Conservation (phyloP, 2,888 invertebrate species). For the Dicycla oo region DNA sequence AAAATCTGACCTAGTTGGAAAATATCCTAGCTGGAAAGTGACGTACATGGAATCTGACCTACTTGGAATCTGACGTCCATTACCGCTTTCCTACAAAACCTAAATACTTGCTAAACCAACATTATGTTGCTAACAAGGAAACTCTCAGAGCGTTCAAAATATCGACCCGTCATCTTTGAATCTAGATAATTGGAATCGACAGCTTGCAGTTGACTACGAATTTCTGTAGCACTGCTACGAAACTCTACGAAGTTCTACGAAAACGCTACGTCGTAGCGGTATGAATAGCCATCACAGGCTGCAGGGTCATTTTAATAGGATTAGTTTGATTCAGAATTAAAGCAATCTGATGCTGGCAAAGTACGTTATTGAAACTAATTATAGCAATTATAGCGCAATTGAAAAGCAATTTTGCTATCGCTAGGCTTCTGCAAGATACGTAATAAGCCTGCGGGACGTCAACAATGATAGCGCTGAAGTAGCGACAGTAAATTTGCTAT, state of each 20-base stretch:
- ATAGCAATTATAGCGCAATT: too few relatives aligned
- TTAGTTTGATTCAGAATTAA: background rate
- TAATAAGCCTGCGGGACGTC: too few relatives aligned
- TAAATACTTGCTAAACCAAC: background rate
- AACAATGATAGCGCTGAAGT: too few relatives aligned
- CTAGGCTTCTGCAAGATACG: too few relatives aligned
- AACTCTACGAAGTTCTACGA: conserved; percentile 24
- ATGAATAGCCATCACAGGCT: background rate
- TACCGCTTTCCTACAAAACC: background rate
- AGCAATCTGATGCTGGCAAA: background rate
- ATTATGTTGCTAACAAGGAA: background rate
- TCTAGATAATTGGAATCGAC: conserved; percentile 21
- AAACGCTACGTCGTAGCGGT: conserved; percentile 1
- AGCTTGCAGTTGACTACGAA: conserved; percentile 18
- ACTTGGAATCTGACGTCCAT: too few relatives aligned
- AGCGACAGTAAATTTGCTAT: too few relatives aligned
- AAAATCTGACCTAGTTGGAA: too few relatives aligned
- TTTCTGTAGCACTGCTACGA: conserved; percentile 41
- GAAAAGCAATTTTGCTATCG: too few relatives aligned
- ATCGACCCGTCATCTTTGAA: conserved; percentile 17
- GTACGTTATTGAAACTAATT: too few relatives aligned
- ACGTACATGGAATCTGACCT: too few relatives aligned
- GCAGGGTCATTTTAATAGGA: background rate
- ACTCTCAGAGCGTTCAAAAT: background rate
- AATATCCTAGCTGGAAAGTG: too few relatives aligned